Percentiles rank a stretch among this genome's conserved stretches.
phyloP scores from a whole-genome alignment of 1,140 invertebrate species.

The Hylyphantes graminicola region DNA sequence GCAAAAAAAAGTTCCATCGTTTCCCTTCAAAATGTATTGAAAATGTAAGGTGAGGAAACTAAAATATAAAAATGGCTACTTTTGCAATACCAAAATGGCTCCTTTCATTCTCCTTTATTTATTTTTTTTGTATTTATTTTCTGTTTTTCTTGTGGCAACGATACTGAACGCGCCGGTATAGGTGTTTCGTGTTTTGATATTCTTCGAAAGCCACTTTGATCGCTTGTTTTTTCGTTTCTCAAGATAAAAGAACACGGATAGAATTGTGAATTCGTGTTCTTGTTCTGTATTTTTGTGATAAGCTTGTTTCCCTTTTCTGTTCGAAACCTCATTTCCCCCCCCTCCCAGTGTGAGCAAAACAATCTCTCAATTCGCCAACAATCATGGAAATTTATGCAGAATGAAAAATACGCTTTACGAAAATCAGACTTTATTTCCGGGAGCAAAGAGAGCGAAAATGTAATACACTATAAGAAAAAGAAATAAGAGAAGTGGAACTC shows the following conservation, averaged over 20 bases:
- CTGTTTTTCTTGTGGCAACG: not conserved
- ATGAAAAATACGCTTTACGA: not conserved
- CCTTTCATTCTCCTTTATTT: too few species aligned
- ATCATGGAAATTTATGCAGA: not conserved
- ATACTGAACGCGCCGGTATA: not conserved
- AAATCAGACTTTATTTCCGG: not conserved
- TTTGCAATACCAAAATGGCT: slow-evolving; percentile 6
- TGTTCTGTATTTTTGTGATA: not conserved
- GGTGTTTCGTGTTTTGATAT: slow-evolving; percentile 33
- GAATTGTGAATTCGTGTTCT: slow-evolving; percentile 16
- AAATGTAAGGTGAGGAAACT: slow-evolving; percentile 1
- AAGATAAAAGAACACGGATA: slow-evolving; percentile 8
- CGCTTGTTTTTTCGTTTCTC: not conserved
- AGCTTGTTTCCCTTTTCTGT: not conserved
- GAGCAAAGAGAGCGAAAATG: too few species aligned
- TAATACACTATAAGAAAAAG: too few species aligned
- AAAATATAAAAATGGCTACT: not conserved
- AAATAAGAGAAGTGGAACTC: too few species aligned
- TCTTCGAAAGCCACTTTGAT: slow-evolving; percentile 31
- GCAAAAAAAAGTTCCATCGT: not conserved
- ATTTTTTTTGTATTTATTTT: not conserved
- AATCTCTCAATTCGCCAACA: not conserved
- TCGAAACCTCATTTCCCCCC: not conserved
- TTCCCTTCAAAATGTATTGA: not conserved
- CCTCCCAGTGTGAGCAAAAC: not conserved